Base-by-base conservation (phyloP, 2,888 invertebrate species). In the Aproaerema taeniolella region DNA sequence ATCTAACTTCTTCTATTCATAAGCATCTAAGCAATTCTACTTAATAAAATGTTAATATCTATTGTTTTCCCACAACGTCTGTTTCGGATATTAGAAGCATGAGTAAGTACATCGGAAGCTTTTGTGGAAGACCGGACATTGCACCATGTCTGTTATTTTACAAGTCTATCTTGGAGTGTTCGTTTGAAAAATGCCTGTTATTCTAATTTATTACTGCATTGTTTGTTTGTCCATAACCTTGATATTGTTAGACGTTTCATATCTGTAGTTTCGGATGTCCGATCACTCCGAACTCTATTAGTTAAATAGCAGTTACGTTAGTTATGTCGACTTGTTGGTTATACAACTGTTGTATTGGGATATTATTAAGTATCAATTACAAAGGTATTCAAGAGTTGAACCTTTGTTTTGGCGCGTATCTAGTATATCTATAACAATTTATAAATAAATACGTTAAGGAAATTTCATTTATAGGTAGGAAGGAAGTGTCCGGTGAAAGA, bases 21-120 rank as follows among this genome's bases (percentile, higher is more conserved):
- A 14, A 30, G 6, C 11, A n/a, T 30, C 12, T 20, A 20, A n/a
- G n/a, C n/a, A n/a, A 37, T 30, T 13, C 20, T 13, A 30, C 30
- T 30, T 30, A 17, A 37, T 37, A 37, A 20, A 30, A 9, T n/a
- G n/a, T 14, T 28, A 11, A 16, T 28, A 35, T 29, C 39, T 29
- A 39, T 34, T 33, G 39, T 32, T 32, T 37, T 29, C 24, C n/a
- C 24, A 13, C 9, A 15, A 11, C 15, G n/a, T 33, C 16, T 33
- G 33, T 39, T 15, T 30, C 24, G 34, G 30, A 30, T 20, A 16
- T 20, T 29, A 20, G 24, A 17, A 24, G n/a, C n/a, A n/a, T n/a
- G n/a, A n/a, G n/a, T n/a, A n/a, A n/a, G 15, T 38, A 26, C 8
- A 41, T 41, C 42, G 46, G 46, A 46, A 43, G 39, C 25, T n/a